A percentile compares a stretch with the other conserved stretches of the same genome.
phyloP scores from a whole-genome alignment of 1,140 invertebrate genomes.

The Antheraea mylitta region DNA sequence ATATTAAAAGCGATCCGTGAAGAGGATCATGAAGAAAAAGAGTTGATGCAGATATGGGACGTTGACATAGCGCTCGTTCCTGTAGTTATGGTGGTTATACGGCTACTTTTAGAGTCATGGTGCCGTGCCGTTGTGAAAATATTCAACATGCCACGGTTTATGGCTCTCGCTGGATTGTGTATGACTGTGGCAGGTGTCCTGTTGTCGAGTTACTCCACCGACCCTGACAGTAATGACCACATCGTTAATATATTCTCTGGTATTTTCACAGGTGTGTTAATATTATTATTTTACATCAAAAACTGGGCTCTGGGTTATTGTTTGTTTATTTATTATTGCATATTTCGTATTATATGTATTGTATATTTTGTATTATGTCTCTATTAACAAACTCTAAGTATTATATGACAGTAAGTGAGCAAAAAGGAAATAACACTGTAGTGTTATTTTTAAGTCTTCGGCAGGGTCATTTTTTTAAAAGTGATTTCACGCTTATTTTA shows the following conservation, averaged over 20 bases:
- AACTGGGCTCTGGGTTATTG: too few species aligned
- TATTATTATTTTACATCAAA: background rate
- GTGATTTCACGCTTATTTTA: too few species aligned
- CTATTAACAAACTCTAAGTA: too few species aligned
- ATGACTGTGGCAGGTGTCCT: slow-evolving; percentile 70
- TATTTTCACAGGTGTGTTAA: slow-evolving; percentile 62
- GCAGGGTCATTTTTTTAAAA: too few species aligned
- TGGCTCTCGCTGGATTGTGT: slow-evolving; percentile 73
- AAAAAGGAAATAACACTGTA: too few species aligned
- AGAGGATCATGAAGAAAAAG: slow-evolving; percentile 60
- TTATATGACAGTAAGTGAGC: too few species aligned
- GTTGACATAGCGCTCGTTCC: slow-evolving; percentile 78
- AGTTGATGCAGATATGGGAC: slow-evolving; percentile 70
- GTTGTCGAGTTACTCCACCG: slow-evolving; percentile 67
- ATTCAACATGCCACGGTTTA: slow-evolving; percentile 77
- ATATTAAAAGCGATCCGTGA: slow-evolving; percentile 70
- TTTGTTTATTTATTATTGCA: too few species aligned
- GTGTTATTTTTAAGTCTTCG: too few species aligned
- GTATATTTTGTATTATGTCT: too few species aligned
- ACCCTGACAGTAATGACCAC: slow-evolving; percentile 57
- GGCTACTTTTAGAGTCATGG: slow-evolving; percentile 79
- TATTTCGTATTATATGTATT: too few species aligned
- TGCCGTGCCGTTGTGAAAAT: slow-evolving; percentile 75
- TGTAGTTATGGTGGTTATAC: slow-evolving; percentile 77
- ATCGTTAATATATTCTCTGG: slow-evolving; percentile 73